Percentiles rank a stretch among this genome's conserved stretches.
phyloP scores from a whole-genome alignment of 2,113 vertebrate genomes.

The Thinocorus orbignyianus region DNA sequence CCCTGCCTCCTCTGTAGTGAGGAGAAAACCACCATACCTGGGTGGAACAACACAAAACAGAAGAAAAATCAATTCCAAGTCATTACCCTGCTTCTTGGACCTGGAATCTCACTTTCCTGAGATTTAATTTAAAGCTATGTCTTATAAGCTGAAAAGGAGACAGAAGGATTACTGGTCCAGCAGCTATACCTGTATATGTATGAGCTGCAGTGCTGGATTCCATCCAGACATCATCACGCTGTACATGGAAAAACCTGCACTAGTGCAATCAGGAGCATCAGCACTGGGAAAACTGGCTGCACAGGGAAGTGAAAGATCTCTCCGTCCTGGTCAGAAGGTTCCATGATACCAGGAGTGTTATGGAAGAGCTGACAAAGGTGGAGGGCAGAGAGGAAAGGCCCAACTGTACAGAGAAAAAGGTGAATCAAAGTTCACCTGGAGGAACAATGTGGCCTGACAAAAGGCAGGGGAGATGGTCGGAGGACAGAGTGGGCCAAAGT shows the following conservation, averaged over 20 bases:
- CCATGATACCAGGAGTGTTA: not conserved
- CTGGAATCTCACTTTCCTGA: not conserved
- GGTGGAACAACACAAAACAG: not conserved
- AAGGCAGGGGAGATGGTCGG: not conserved
- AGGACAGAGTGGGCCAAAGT: not conserved
- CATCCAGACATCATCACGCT: not conserved
- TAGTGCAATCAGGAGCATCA: not conserved
- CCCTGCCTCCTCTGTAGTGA: not conserved
- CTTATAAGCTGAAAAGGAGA: not conserved
- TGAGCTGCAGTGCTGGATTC: not conserved
- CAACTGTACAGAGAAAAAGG: not conserved
- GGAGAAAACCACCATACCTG: not conserved
- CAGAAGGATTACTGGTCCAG: constrained; percentile 10
- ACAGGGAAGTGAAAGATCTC: not conserved
- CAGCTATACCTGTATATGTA: not conserved
- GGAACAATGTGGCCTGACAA: not conserved
- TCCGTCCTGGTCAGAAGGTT: not conserved
- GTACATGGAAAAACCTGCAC: not conserved
- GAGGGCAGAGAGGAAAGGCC: not conserved
- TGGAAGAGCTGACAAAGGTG: not conserved
- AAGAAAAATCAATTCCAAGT: not conserved
- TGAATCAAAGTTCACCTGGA: not conserved
- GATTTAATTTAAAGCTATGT: not conserved
- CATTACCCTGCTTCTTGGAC: not conserved
- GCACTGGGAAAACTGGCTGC: not conserved